Conservation (phyloP, 2,113 vertebrate species). For the Madoqua kirkii region DNA sequence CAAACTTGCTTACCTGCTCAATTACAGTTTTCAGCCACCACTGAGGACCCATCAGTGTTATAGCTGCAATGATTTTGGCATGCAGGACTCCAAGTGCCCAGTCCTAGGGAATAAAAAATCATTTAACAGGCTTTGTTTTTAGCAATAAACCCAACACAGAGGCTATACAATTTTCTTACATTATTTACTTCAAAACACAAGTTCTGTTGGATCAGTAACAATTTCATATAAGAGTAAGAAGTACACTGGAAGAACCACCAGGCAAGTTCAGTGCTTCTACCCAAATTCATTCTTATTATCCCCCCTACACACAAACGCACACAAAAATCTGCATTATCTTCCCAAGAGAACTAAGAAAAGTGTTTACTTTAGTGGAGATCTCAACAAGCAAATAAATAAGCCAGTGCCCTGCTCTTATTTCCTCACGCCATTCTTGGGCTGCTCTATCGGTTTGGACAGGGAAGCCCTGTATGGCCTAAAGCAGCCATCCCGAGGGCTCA, state of each 20-base stretch:
- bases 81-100: slow-evolving; percentile 99
- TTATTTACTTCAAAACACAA: background rate
- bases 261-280: background rate
- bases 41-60: slow-evolving; percentile 98
- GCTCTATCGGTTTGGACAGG: background rate
- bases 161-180: background rate
- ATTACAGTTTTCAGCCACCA: slow-evolving; percentile 99
- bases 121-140: background rate
- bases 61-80: slow-evolving; percentile 99
- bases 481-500: background rate
- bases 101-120: slow-evolving; percentile 81
- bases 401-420: background rate
- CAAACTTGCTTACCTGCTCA: slow-evolving; percentile 88
- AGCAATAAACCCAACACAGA: background rate
- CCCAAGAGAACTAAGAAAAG: background rate
- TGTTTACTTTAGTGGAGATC: background rate
- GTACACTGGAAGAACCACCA: background rate
- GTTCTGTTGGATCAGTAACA: background rate
- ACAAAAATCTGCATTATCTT: background rate
- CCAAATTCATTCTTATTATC: background rate
- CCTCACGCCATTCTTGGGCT: background rate
- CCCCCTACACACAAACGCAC: background rate
- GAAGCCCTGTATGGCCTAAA: background rate
- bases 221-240: background rate
- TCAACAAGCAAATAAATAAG: background rate